Evolutionary conservation across 2,797 vertebrate genomes (phyloP), one percentile per base, ranked within the genome.

Genomic region (Poecile montanus): DNA sequence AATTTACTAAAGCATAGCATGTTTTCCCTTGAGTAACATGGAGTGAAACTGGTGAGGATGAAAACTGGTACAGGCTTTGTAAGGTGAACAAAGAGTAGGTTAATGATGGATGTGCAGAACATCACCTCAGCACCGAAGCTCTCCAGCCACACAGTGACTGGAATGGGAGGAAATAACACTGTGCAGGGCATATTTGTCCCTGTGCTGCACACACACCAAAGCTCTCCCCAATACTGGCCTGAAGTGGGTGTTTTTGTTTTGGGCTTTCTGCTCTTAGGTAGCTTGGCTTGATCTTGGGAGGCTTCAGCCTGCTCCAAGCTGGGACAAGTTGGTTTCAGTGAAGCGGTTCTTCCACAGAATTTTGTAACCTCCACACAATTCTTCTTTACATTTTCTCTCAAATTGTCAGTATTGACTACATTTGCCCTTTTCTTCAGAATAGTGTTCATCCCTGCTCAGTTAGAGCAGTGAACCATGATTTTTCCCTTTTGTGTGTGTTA

Each of bases 121-220:
- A 53, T 15, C 56, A 27, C 12, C 14, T 27, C 25, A 9, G 50
- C 26, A n/a, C 22, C 0, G 3, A 48, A 44, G 32, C 25, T 34
- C 45, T 73, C 36, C 36, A 62, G 40, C 17, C 22, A 2, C 4
- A 3, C 7, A 9, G 26, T 47, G 23, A 12, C 16, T 29, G 32
- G 16, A 7, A 27, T 11, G 48, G 40, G 67, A 87, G 53, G 5
- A 14, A 21, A 38, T 34, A 58, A 17, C 22, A 13, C 7, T 0
- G 0, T 44, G 23, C 56, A 51, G 38, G 29, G 13, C 9, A 19
- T 22, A 2, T 38, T 30, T 30, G 26, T 16, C 29, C 7, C 11
- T 0, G 0, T 68, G 34, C 32, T 76, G 30, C 30, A 11, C 0
- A 2, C 29, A 7, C 11, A 22, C 11, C 48, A 44, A 62, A 42